These are phyloP conservation scores for Tetheella fluctuosa DNA, from an alignment of 2,888 invertebrate genomes.

Conservation along the genomic window DNA sequence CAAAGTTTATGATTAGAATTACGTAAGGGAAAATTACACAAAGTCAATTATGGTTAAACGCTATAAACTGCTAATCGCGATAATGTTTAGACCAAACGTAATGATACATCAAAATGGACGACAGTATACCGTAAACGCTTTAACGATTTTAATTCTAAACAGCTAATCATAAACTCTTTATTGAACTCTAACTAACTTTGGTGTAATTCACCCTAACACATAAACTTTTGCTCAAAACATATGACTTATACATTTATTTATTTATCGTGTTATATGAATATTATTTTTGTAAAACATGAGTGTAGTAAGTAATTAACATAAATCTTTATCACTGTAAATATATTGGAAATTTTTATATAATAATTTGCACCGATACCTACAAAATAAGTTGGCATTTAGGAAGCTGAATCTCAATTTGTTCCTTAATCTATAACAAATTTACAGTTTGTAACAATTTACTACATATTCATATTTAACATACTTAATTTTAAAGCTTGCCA, in stretches of 20 bases:
- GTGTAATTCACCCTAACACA: slow-evolving; percentile 11
- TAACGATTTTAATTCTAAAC: slow-evolving; percentile 6
- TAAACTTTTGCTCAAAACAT: slow-evolving; percentile 7
- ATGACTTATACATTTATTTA: background rate
- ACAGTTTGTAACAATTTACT: slow-evolving; percentile 73
- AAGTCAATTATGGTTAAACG: slow-evolving; percentile 11
- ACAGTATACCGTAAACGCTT: slow-evolving; percentile 8
- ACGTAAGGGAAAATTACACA: slow-evolving; percentile 19
- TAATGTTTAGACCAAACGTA: slow-evolving; percentile 1
- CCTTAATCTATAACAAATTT: slow-evolving; percentile 74
- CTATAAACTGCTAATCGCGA: slow-evolving; percentile 11
- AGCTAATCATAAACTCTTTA: slow-evolving; percentile 8
- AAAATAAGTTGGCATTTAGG: slow-evolving; percentile 55
- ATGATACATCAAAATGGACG: slow-evolving; percentile 12
- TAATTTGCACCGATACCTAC: slow-evolving; percentile 30
- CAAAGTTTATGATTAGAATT: slow-evolving; percentile 45
- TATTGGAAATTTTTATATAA: slow-evolving; percentile 26
- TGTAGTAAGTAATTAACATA: slow-evolving; percentile 12
- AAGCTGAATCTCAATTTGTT: slow-evolving; percentile 60
- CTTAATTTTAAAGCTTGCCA: slow-evolving; percentile 78
- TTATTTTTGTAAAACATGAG: slow-evolving; percentile 13
- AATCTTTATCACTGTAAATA: slow-evolving; percentile 29
- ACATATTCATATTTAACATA: slow-evolving; percentile 66
- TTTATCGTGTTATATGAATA: background rate
- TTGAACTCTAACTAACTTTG: slow-evolving; percentile 4